Base-by-base conservation (phyloP, 2,113 vertebrate genomes). In the Notiomystis cincta region DNA sequence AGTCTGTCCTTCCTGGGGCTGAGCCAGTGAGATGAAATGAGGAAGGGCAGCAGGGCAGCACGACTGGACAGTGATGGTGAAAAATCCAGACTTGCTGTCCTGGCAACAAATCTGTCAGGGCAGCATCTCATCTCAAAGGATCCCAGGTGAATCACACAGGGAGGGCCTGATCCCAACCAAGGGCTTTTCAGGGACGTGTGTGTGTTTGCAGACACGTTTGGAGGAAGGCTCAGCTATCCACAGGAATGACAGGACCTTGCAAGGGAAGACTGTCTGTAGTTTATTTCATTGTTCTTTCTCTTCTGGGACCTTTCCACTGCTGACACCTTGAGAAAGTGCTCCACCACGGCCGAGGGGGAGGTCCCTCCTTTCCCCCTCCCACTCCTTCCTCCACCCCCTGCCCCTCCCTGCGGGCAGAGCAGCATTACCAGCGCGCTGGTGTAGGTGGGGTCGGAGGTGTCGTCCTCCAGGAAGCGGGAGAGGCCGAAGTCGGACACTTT, bases 401-500 rank as follows among this genome's bases (percentile, higher is more conserved):
- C 3, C 62, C 37, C 21, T 37, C 27, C 44, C 30, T 1, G 2
- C 30, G 2, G 24, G 20, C 17, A 13, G 17, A 35, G 37, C 66
- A 58, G 85, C 71, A 96, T 98, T 98, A 99, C 99, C 98, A 99
- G 97, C 14, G 99, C 99, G 0, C 99, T 99, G 86, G 99, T 99
- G 97, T 99, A 99, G 24, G 99, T 99, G 76, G 99, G 99, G 90
- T 99, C 99, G 4, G 99, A 99, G 4, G 99, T 99, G 67, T 99
- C 99, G 0, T 99, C 99, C 95, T 99, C 99, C 64, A 99, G 97
- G 87, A 99, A 99, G 35, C 99, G 99, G 1, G 99, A 99, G 71
- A 99, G 98, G 44, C 99, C 99, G 0, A 99, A 99, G 96, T 99
- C 99, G 0, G 99, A 99, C 77, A 99, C 99, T 73, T 99, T 99